These are phyloP conservation scores for Urophycis tenuis DNA, from an alignment of 2,797 vertebrate genomes.

Conservation along the genomic window DNA sequence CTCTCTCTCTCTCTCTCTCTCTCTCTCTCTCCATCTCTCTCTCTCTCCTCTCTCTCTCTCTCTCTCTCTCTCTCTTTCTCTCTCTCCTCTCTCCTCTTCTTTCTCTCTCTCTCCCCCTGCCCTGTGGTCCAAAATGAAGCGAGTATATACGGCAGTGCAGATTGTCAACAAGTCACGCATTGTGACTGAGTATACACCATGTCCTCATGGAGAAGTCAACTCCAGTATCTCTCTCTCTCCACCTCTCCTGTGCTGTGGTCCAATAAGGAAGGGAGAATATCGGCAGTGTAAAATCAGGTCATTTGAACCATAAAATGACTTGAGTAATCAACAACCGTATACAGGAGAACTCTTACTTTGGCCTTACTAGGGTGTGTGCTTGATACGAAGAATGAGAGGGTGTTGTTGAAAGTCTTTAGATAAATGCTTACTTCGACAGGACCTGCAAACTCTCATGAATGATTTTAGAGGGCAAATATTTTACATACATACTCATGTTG, in stretches of 20 bases:
- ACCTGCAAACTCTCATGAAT: background rate
- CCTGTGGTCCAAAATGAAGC: background rate
- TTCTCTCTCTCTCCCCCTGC: background rate
- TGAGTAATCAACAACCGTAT: constrained; percentile 39
- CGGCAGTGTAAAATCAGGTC: constrained; percentile 31
- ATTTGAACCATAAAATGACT: constrained; percentile 28
- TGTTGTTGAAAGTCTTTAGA: no score
- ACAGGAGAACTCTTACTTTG: constrained; percentile 4
- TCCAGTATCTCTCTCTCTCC: background rate
- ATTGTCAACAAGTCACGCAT: background rate
- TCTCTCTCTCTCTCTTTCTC: background rate
- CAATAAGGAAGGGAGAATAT: constrained; percentile 51
- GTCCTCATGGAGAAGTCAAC: background rate
- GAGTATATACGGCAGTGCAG: constrained; percentile 1
- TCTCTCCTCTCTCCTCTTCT: background rate
- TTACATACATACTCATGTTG: background rate
- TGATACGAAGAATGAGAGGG: background rate
- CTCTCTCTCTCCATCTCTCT: no score
- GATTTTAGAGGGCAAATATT: background rate
- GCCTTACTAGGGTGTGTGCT: no score
- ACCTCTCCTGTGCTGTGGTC: constrained; percentile 9
- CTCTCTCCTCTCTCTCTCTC: no score
- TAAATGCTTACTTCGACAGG: background rate
- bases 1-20: no score
- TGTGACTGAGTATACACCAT: background rate